Evolutionary conservation across 2,113 vertebrate genomes (phyloP), one percentile per base, ranked within the genome.

Genomic region (Phylloscopus trochilus): DNA sequence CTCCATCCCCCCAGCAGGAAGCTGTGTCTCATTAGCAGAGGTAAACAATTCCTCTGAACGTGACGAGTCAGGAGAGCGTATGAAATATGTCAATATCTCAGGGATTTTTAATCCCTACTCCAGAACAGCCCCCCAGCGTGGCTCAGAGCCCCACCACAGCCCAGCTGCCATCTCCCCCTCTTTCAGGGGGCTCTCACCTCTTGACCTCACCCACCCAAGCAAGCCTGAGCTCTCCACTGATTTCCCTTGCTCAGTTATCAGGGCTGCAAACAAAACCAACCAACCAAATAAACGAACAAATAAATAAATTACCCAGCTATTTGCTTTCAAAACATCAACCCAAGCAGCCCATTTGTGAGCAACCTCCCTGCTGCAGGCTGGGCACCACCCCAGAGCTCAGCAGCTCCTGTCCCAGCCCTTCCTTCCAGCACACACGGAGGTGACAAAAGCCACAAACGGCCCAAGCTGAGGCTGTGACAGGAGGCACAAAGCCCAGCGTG

Each of bases 11-110:
- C 83, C 86, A 70, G 80, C 95, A 97, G 92, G 95, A 87, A 96
- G 89, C 95, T 52, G 75, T 56, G 79, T 60, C 96, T 96, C 95
- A 94, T 96, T 94, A 94, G 91, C 94, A 86, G 86, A 90, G 92
- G 58, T 74, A 94, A 95, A 94, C 85, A 94, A 92, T 76, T 80
- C 90, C 82, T 87, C 88, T 77, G 90, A 94, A 96, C 82, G 43
- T 92, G 93, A 80, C 41, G 7, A 95, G 96, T 94, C 92, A 93
- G 90, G 79, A 93, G 63, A 91, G 85, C 85, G 59, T 16, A 92
- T 92, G 85, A 58, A 95, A 92, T 43, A 44, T 88, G 90, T 92
- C 93, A 77, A 23, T 90, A 75, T 39, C 75, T 79, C 43, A 10
- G 62, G 4, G 13, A 23, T 67, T 79, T 66, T 69, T 12, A 79